Evolutionary conservation across 2,797 vertebrate species (phyloP).

Genomic region (Crocidura indochinensis): DNA sequence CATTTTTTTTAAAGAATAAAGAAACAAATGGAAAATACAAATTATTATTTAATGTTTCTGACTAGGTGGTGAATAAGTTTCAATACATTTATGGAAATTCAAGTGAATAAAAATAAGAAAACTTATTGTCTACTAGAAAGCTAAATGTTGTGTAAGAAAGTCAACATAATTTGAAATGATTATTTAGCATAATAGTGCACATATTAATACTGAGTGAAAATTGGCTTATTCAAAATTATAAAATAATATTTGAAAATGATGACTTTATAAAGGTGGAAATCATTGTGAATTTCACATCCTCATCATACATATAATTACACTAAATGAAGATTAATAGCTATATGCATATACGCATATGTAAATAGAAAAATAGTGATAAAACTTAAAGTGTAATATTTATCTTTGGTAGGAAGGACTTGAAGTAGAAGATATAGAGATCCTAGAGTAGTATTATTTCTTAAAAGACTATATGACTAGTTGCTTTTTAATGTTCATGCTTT

Average conservation of each 20-base stretch:
- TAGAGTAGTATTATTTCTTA: neutral
- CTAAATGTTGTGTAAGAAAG: neutral
- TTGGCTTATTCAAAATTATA: neutral
- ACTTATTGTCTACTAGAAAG: neutral
- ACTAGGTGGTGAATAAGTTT: neutral
- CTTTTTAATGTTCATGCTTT: neutral
- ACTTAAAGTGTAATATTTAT: neutral
- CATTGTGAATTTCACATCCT: neutral
- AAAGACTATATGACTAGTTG: neutral
- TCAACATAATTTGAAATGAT: neutral
- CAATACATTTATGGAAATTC: neutral
- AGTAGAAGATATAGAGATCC: neutral
- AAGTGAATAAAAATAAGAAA: neutral
- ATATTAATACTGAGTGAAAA: constrained; percentile 1
- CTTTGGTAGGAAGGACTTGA: neutral
- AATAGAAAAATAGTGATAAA: neutral
- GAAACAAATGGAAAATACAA: no score
- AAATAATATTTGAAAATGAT: neutral
- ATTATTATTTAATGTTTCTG: neutral
- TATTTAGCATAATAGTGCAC: neutral
- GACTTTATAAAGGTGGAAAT: neutral
- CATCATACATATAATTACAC: neutral
- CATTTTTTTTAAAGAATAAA: no score
- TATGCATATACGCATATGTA: neutral
- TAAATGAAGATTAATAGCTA: neutral